Percentiles rank a stretch among this genome's conserved stretches.
phyloP scores from a whole-genome alignment of 2,888 invertebrate genomes.

The Cerceris rybyensis region DNA sequence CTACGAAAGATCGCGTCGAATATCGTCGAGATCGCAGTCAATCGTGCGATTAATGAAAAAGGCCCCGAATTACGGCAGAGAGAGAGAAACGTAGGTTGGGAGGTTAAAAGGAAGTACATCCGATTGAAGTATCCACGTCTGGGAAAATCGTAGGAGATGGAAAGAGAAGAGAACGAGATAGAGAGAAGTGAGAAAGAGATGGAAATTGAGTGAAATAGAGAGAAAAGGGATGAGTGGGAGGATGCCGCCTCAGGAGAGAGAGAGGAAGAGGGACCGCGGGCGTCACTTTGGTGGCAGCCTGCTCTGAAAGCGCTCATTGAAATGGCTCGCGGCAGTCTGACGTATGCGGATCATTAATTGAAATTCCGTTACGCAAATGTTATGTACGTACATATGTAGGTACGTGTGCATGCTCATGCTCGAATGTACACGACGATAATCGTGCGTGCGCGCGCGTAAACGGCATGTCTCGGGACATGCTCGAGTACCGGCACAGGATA shows the following conservation, averaged over 20 bases:
- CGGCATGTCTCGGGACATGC: conserved; percentile 14
- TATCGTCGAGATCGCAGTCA: background rate
- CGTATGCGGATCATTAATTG: conserved; percentile 62
- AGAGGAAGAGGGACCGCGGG: conserved; percentile 8
- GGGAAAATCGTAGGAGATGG: conserved; percentile 12
- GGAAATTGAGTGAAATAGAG: no score
- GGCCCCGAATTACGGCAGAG: background rate
- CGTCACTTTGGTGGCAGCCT: conserved; percentile 47
- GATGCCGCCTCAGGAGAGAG: no score
- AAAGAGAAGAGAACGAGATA: conserved; percentile 27
- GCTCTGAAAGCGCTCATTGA: conserved; percentile 61
- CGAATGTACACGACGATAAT: background rate
- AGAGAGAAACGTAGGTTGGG: background rate
- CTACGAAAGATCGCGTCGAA: background rate
- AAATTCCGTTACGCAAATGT: conserved; percentile 63
- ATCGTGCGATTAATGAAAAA: background rate
- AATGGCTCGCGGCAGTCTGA: conserved; percentile 56
- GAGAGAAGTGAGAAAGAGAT: conserved; percentile 29
- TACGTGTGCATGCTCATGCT: background rate
- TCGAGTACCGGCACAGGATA: conserved; percentile 28
- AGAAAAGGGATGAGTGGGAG: background rate
- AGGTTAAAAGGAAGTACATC: conserved; percentile 2
- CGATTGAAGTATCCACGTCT: conserved; percentile 2
- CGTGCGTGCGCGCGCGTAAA: background rate
- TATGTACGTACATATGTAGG: conserved; percentile 17